Base-by-base conservation (phyloP, 2,797 vertebrate species). In the Sebastes umbrosus region DNA sequence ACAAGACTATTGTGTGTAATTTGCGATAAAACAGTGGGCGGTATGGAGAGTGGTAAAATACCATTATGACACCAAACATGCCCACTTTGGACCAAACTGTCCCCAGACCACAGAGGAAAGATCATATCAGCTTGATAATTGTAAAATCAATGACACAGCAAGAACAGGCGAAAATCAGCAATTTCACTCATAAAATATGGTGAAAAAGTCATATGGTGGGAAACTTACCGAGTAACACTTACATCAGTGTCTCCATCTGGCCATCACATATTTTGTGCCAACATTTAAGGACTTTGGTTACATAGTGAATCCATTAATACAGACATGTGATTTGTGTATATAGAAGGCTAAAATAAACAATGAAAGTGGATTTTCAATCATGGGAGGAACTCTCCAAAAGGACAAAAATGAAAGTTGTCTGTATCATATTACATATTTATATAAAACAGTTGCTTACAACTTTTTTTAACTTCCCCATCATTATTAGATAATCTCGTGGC, bases 331-430 rank as follows among this genome's bases (percentile, higher is more conserved):
- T 12, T 29, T 46, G 14, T 67, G 16, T 46, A 25, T 46, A 20
- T n/a, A 50, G 58, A 65, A 65, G 34, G 34, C n/a, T 11, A 52
- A 36, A 69, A 50, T 36, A 25, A 20, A 24, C 18, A 58, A 58
- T 27, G 0, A 18, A 67, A 84, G 9, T 52, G 31, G 27, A 67
- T 75, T 75, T 75, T 69, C 9, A 63, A 65, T 63, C 18, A 25
- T 57, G 70, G 60, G 57, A 54, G 50, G 12, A 66, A 5, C 43
- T 78, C 68, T 83, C n/a, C 10, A 52, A 71, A 82, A 55, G 2
- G 68, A 58, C n/a, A 50, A 70, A 46, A 32, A 69, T 58, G 2
- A 70, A 75, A 57, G 18, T 25, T 54, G 16, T 63, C 64, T 62
- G 10, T 29, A 55, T 73, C 8, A 73, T 64, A 59, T 65, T 1